Conservation (phyloP, 2,113 vertebrate species). For the Pithys albifrons region DNA sequence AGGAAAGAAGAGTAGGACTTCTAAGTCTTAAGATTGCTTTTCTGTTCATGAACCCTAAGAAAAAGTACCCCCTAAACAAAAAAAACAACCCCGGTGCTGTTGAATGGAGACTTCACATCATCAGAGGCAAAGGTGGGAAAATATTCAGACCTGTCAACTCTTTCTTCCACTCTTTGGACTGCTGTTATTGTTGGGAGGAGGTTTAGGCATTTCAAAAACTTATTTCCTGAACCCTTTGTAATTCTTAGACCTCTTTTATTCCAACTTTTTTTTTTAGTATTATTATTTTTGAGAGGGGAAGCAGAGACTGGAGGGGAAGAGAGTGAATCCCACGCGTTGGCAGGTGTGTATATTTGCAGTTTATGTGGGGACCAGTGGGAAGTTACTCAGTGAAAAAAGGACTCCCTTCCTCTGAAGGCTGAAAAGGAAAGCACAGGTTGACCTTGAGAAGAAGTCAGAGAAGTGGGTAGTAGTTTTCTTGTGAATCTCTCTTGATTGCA, state of each 20-base stretch:
- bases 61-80: not conserved
- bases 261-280: rapidly evolving
- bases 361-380: not conserved
- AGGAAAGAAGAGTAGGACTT: slow-evolving; percentile 73
- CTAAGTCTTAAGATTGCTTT: slow-evolving; percentile 70
- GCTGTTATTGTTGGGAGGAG: not conserved
- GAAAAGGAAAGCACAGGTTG: not conserved
- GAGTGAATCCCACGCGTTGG: not conserved
- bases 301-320: not conserved
- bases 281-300: not conserved
- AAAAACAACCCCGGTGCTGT: not conserved
- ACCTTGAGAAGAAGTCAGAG: not conserved
- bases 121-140: slow-evolving; percentile 18
- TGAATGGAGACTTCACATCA: not conserved
- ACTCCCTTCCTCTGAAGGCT: not conserved
- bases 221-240: not conserved
- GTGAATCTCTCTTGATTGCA: not conserved
- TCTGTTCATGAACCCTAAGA: slow-evolving; percentile 63
- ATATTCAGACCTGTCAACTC: slow-evolving; percentile 49
- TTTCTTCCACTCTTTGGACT: slow-evolving; percentile 51
- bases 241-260: not conserved
- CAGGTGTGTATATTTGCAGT: not conserved
- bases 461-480: not conserved
- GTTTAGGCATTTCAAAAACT: not conserved
- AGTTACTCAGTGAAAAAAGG: not conserved